A percentile compares a stretch with the other conserved stretches of the same genome.
These are phyloP conservation scores for Hemiscyllium ocellatum DNA, from an alignment of 2,113 vertebrate genomes.

Conservation along the genomic window DNA sequence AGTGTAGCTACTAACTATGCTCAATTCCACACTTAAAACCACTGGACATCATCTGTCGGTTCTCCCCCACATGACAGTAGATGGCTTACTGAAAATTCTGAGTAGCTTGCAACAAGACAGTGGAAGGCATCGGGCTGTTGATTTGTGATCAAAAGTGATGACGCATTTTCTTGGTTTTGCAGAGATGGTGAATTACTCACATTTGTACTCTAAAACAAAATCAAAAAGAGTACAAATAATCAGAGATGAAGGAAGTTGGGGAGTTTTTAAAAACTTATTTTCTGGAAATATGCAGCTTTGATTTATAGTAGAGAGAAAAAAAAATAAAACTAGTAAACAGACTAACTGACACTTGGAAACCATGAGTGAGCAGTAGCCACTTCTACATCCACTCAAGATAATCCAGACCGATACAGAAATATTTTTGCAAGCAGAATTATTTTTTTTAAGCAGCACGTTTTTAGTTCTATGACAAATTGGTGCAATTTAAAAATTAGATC, in stretches of 20 bases:
- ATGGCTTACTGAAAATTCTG: conserved; percentile 21
- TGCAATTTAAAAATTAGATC: not conserved
- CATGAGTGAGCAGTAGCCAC: not conserved
- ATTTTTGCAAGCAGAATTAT: not conserved
- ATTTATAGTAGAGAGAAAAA: not conserved
- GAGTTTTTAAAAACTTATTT: not conserved
- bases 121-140: not conserved
- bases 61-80: not conserved
- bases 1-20: too few species aligned
- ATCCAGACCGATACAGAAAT: not conserved
- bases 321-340: not conserved
- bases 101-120: not conserved
- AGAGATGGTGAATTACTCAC: not conserved
- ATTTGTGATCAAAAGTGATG: not conserved
- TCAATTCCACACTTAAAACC: too few species aligned
- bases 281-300: not conserved
- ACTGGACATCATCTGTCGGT: too few species aligned
- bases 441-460: not conserved
- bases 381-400: not conserved
- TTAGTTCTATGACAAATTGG: not conserved
- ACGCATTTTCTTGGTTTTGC: not conserved
- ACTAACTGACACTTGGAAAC: not conserved
- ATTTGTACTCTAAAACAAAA: conserved; percentile 8
- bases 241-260: not conserved
- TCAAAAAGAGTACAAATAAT: not conserved